Evolutionary conservation across 2,797 vertebrate genomes (phyloP).

Genomic region (Eutrigla gurnardus): DNA sequence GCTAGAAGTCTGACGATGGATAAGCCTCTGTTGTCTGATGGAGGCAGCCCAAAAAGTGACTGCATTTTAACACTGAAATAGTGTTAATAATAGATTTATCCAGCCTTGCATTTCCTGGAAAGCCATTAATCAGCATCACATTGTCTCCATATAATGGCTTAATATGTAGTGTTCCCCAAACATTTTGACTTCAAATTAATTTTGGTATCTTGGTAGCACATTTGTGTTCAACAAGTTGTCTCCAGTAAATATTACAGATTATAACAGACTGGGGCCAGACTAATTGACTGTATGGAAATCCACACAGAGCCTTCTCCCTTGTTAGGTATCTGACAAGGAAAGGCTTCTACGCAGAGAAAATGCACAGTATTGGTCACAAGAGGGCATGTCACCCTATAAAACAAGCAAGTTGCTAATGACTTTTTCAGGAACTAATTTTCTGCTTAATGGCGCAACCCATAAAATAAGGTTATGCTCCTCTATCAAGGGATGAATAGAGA

Average conservation of each 20-base stretch:
- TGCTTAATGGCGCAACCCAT: slow-evolving; percentile 78
- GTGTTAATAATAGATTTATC: not conserved
- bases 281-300: slow-evolving; percentile 47
- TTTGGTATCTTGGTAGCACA: not conserved
- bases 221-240: slow-evolving; percentile 28
- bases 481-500: slow-evolving; percentile 86
- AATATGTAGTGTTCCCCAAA: not conserved
- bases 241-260: slow-evolving; percentile 34
- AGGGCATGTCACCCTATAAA: slow-evolving; percentile 81
- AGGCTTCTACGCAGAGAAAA: slow-evolving; percentile 60
- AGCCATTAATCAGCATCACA: not conserved
- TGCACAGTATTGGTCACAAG: slow-evolving; percentile 74
- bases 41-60: too few species aligned
- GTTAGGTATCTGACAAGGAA: slow-evolving; percentile 69
- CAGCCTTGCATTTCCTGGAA: not conserved
- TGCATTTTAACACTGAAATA: not conserved
- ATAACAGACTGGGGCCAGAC: slow-evolving; percentile 33
- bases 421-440: slow-evolving; percentile 87
- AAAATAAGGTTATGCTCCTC: slow-evolving; percentile 82
- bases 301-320: slow-evolving; percentile 40
- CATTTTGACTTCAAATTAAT: slow-evolving; percentile 1
- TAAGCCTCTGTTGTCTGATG: not conserved
- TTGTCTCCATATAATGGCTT: not conserved
- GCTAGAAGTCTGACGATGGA: too few species aligned
- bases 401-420: slow-evolving; percentile 83